These are phyloP conservation scores for Haliaeetus leucogaster DNA, from an alignment of 2,113 vertebrate genomes.

Conservation along the genomic window DNA sequence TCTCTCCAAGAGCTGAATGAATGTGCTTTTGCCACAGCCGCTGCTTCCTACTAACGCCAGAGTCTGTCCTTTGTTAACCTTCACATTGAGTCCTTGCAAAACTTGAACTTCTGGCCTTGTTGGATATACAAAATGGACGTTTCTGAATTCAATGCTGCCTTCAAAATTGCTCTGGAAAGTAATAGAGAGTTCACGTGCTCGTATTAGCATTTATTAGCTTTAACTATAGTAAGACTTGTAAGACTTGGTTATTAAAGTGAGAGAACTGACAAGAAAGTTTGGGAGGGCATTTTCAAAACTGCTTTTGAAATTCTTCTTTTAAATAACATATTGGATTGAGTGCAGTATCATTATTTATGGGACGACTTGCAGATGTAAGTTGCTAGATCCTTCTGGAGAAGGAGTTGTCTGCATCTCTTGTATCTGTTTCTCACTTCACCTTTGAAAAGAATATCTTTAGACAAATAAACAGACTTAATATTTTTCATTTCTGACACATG, in stretches of 20 bases:
- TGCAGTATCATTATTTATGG: neutral
- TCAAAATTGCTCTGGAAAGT: slow-evolving; percentile 65
- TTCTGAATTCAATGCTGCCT: slow-evolving; percentile 69
- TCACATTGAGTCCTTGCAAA: slow-evolving; percentile 64
- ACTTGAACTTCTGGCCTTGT: slow-evolving; percentile 63
- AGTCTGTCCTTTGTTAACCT: slow-evolving; percentile 70
- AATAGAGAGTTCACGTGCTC: neutral
- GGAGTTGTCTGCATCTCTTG: neutral
- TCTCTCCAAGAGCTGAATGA: slow-evolving; percentile 70
- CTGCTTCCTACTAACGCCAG: slow-evolving; percentile 71
- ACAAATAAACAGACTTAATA: neutral
- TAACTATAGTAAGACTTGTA: neutral
- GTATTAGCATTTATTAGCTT: neutral
- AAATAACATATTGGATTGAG: neutral
- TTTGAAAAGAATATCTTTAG: neutral
- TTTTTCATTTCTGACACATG: neutral
- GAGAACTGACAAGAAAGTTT: neutral
- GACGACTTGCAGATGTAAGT: neutral
- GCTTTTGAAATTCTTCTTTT: neutral
- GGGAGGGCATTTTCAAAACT: neutral
- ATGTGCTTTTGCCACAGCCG: slow-evolving; percentile 73
- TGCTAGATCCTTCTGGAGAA: neutral
- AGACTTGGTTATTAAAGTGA: neutral
- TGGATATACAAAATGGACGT: slow-evolving; percentile 65
- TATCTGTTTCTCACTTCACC: neutral